A percentile compares a stretch with the other conserved stretches of the same genome.
Evolutionary conservation across 2,797 vertebrate genomes (phyloP).

Genomic region (Muraenolepis orangiensis): DNA sequence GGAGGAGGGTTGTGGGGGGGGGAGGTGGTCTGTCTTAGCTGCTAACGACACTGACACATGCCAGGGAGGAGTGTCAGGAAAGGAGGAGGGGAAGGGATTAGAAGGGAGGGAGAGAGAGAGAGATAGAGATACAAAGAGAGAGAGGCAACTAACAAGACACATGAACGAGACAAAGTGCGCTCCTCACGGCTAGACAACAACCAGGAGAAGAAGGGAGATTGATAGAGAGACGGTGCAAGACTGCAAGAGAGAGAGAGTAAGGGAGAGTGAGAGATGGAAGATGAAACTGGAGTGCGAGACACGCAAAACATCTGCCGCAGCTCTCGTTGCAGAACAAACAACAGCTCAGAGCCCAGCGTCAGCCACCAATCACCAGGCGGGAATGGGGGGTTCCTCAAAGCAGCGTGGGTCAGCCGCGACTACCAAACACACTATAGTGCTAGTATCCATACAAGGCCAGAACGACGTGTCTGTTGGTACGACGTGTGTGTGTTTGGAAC

Average conservation of each 20-base stretch:
- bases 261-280: no score
- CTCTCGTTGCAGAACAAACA: slow-evolving; percentile 49
- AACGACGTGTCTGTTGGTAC: slow-evolving; percentile 10
- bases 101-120: slow-evolving; percentile 20
- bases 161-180: not conserved
- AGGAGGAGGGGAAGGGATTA: slow-evolving; percentile 16
- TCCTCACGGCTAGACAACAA: not conserved
- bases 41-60: slow-evolving; percentile 44
- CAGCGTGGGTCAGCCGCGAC: not conserved
- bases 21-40: slow-evolving; percentile 35
- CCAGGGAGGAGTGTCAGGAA: slow-evolving; percentile 37
- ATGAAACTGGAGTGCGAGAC: slow-evolving; percentile 1
- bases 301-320: slow-evolving; percentile 24
- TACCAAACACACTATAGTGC: no score
- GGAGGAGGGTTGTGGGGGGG: not conserved
- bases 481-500: not conserved
- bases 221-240: no score
- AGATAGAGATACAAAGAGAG: not conserved
- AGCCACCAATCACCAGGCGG: slow-evolving; percentile 46
- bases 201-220: not conserved
- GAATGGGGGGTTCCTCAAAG: slow-evolving; percentile 37
- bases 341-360: slow-evolving; percentile 30
- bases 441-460: slow-evolving; percentile 25
- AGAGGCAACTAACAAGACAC: not conserved
- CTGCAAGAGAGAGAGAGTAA: no score